Base-by-base conservation (phyloP, 2,888 invertebrate genomes). In the Drosophila meridiana region DNA sequence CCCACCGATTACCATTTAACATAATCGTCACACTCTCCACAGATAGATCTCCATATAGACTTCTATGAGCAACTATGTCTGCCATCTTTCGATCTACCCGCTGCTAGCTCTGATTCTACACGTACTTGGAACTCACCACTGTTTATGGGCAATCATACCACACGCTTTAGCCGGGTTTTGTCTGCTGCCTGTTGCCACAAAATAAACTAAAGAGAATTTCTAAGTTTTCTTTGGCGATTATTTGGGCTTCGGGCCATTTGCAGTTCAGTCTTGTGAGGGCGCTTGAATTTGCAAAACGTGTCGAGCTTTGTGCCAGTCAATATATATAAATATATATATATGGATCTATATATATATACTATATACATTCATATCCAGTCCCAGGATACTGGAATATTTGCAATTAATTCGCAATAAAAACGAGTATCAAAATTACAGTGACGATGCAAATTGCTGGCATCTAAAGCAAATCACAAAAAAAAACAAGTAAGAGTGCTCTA, bases 221-320 rank as follows among this genome's bases (percentile, higher is more conserved):
- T 90, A 90, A 67, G 90, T 85, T 90, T 91, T 90, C 90, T 91
- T 89, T 74, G 64, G 58, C 62, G 81, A 89, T 86, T 90, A 89
- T 91, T 90, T 82, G 67, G 63, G 74, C 71, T 73, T 76, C 63
- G 58, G 72, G 65, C 70, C 52, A 70, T 75, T 62, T 76, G 59
- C 63, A 59, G 64, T 82, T 91, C 80, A 92, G 91, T 92, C 90
- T 84, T 73, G 69, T 79, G 82, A 73, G 80, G 90, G 81, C 90
- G 82, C 82, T 88, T 67, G 83, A 70, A 74, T 60, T 69, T 73
- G 80, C 69, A 66, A 75, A 83, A 90, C 87, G 82, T 75, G 66
- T 75, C 67, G 68, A 75, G 72, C 67, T 75, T 55, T 50, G 69
- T 58, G 67, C 9, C 38, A 62, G 34, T 13, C 43, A 38, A 45